A percentile compares a stretch with the other conserved stretches of the same genome.
phyloP scores from a whole-genome alignment of 2,797 vertebrate genomes.

The Semotilus atromaculatus region DNA sequence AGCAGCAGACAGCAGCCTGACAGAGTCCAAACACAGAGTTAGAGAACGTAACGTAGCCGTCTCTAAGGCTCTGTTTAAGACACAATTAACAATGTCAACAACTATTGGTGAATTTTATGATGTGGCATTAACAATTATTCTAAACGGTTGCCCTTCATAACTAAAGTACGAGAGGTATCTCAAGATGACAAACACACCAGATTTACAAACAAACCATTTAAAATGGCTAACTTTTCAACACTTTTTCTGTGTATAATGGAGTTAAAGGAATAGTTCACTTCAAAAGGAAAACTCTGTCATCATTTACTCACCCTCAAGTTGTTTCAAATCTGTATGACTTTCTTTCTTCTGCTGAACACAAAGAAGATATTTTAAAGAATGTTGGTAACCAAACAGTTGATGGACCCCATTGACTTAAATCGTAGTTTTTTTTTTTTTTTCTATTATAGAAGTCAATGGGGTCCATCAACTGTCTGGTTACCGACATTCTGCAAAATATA shows the following conservation, averaged over 20 bases:
- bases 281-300: too few species aligned
- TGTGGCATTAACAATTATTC: neutral
- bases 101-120: neutral
- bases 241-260: neutral
- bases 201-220: neutral
- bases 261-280: too few species aligned
- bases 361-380: too few species aligned
- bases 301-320: too few species aligned
- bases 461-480: too few species aligned
- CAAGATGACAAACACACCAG: neutral
- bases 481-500: too few species aligned
- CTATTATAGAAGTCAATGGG: too few species aligned
- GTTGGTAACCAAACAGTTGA: too few species aligned
- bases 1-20: slow-evolving; percentile 55
- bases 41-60: slow-evolving; percentile 36
- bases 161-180: neutral
- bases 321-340: too few species aligned
- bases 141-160: neutral
- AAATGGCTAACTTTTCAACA: neutral
- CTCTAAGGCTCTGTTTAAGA: slow-evolving; percentile 32
- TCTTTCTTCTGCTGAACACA: too few species aligned
- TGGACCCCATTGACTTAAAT: too few species aligned
- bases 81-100: slow-evolving; percentile 17
- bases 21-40: slow-evolving; percentile 41
- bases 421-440: too few species aligned